Conservation (phyloP, 2,113 vertebrate species). For the Serilophus lunatus region DNA sequence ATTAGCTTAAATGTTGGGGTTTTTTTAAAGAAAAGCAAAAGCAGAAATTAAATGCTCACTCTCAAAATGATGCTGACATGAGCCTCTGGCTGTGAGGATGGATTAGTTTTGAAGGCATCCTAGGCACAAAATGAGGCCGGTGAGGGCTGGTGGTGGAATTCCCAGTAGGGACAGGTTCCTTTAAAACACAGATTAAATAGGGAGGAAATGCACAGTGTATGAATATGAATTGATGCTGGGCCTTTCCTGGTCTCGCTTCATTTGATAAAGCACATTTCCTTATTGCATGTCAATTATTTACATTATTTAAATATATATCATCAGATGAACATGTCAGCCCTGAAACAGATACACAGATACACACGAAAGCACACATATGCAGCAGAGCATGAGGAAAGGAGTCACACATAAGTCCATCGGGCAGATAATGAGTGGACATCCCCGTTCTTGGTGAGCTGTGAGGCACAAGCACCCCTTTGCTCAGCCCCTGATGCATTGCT, state of each 20-base stretch:
- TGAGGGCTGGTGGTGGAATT: constrained; percentile 33
- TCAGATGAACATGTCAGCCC: not conserved
- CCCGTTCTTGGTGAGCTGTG: not conserved
- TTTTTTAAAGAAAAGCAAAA: constrained; percentile 2
- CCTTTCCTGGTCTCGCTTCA: constrained; percentile 30
- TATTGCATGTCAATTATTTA: constrained; percentile 60
- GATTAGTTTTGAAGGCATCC: constrained; percentile 59
- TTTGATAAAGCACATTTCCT: constrained; percentile 37
- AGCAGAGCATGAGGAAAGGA: not conserved
- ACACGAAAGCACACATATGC: accelerated
- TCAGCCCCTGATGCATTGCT: not conserved
- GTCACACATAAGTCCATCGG: accelerated
- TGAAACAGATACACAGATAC: not conserved
- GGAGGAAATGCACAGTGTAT: constrained; percentile 31
- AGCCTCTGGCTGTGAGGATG: constrained; percentile 42
- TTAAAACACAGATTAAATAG: constrained; percentile 65
- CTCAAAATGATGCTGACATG: constrained; percentile 37
- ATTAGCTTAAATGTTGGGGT: not conserved
- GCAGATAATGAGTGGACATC: not conserved
- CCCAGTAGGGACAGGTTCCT: constrained; percentile 50
- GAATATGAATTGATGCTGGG: constrained; percentile 56
- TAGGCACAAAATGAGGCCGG: not conserved
- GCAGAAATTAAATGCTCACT: constrained; percentile 51
- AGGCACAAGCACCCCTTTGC: not conserved
- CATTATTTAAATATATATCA: constrained; percentile 38